Conservation (phyloP, 2,113 vertebrate species). For the Microcebus ravelobensis region DNA sequence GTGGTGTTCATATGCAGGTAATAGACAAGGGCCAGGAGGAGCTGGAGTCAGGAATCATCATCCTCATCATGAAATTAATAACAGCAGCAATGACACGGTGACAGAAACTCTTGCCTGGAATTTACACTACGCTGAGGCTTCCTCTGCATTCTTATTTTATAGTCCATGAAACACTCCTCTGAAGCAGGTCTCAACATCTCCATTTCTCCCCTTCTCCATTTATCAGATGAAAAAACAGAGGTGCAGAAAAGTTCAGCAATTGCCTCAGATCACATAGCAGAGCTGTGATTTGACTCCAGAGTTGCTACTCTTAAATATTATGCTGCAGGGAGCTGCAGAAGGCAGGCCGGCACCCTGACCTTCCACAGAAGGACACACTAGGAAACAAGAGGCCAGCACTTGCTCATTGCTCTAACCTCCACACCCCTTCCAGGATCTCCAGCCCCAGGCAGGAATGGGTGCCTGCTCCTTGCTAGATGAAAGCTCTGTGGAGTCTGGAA, state of each 20-base stretch:
- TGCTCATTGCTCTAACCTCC: background rate
- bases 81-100: background rate
- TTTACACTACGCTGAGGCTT: background rate
- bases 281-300: background rate
- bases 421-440: background rate
- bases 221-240: background rate
- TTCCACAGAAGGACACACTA: accelerated
- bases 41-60: background rate
- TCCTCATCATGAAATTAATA: background rate
- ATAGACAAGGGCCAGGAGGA: background rate
- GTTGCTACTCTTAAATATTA: background rate
- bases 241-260: background rate
- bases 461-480: background rate
- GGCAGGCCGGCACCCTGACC: background rate
- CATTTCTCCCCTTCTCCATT: too few relatives aligned
- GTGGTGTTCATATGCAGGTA: background rate
- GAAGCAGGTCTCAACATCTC: background rate
- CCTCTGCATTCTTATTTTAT: background rate
- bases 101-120: background rate
- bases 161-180: background rate
- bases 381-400: background rate
- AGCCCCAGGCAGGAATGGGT: background rate
- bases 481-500: background rate
- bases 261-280: background rate
- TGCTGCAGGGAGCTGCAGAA: background rate